Evolutionary conservation across 2,797 vertebrate species (phyloP).

Genomic region (Macrochelys suwanniensis): DNA sequence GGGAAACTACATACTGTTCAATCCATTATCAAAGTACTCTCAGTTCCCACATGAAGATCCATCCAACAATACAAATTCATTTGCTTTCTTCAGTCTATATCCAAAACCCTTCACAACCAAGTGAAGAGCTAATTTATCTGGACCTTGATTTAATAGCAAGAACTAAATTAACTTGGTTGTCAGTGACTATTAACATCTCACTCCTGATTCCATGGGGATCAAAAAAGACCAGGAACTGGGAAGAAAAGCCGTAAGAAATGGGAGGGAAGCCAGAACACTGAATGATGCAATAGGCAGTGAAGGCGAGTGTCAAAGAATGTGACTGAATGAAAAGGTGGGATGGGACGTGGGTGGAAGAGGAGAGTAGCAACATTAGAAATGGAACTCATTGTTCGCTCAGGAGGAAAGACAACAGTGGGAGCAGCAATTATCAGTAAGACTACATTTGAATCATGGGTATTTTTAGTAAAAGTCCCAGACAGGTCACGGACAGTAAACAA

Average conservation of each 20-base stretch:
- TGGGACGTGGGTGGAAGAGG: conserved; percentile 60
- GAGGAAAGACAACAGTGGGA: not conserved
- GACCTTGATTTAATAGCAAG: conserved; percentile 20
- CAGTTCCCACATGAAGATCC: not conserved
- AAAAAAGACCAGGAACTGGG: conserved; percentile 35
- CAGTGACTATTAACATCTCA: conserved; percentile 39
- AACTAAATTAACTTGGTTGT: not conserved
- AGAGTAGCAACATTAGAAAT: conserved; percentile 54
- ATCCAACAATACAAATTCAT: rapidly evolving
- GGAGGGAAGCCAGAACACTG: conserved; percentile 61
- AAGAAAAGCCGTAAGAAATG: conserved; percentile 56
- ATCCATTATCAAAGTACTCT: not conserved
- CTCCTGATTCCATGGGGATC: not conserved
- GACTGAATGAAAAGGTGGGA: conserved; percentile 35
- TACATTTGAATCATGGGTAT: no score
- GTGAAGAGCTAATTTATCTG: conserved; percentile 19
- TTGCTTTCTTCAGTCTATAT: not conserved
- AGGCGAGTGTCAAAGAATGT: conserved; percentile 59
- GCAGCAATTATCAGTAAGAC: not conserved
- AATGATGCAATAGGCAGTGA: conserved; percentile 68
- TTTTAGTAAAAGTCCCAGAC: no score
- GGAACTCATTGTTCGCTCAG: conserved; percentile 31
- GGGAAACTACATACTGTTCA: not conserved
- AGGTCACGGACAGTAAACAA: no score
- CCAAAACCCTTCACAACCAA: not conserved